phyloP scores from a whole-genome alignment of 1,140 invertebrate species.

The Drosophila nigrodunni region DNA sequence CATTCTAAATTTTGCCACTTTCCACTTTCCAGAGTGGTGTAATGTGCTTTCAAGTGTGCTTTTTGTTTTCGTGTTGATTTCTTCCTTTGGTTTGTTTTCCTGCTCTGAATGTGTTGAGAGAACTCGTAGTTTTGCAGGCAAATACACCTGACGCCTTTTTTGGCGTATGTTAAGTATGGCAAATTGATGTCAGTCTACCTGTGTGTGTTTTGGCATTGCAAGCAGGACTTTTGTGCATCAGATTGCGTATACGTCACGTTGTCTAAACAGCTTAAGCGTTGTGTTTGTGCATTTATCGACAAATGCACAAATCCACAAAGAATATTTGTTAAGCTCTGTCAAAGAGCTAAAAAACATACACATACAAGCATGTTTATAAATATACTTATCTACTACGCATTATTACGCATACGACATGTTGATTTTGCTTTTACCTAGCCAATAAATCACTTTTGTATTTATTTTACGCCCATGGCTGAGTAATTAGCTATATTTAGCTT shows the following conservation, averaged over 20 bases:
- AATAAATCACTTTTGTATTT: conserved; percentile 29
- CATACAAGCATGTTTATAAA: no score
- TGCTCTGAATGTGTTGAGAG: conserved; percentile 68
- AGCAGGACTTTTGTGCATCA: conserved; percentile 8
- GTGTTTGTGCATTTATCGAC: neutral
- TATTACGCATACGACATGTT: conserved; percentile 3
- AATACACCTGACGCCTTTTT: conserved; percentile 55
- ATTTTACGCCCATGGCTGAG: neutral
- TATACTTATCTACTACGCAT: neutral
- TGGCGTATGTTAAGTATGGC: conserved; percentile 65
- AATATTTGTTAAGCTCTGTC: neutral
- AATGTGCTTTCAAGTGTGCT: conserved; percentile 73
- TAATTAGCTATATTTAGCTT: conserved; percentile 12
- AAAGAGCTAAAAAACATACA: neutral
- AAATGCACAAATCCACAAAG: neutral
- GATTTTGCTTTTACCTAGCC: neutral
- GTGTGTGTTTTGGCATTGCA: no score
- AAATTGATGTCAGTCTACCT: conserved; percentile 51
- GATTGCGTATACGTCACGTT: conserved; percentile 32
- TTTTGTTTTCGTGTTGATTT: conserved; percentile 40
- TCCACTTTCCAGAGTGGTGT: conserved; percentile 47
- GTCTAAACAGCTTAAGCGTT: conserved; percentile 1
- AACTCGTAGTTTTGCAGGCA: conserved; percentile 38
- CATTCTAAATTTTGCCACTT: no score
- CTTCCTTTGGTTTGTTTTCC: conserved; percentile 39